These are phyloP conservation scores for Cantharis rustica DNA, from an alignment of 2,888 invertebrate species.

Conservation along the genomic window DNA sequence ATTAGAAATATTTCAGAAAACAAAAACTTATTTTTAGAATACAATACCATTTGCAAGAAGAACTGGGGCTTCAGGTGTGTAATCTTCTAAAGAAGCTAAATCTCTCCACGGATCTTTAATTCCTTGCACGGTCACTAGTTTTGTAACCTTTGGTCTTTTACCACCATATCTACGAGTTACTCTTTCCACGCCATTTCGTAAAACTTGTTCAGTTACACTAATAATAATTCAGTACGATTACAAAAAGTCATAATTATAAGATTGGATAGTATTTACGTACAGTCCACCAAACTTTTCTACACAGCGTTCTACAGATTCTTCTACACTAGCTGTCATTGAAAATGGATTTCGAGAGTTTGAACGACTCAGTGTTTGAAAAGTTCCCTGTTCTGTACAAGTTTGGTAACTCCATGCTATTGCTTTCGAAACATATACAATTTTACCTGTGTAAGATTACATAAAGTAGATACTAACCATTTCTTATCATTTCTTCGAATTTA, in stretches of 20 bases:
- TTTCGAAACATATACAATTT: too few relatives aligned
- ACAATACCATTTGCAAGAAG: background rate
- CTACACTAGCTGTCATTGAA: background rate
- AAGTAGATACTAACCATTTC: background rate
- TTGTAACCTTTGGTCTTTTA: conserved; percentile 4
- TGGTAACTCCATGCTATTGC: conserved; percentile 1
- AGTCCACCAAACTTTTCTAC: background rate
- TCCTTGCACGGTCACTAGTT: conserved; percentile 10
- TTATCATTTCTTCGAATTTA: background rate
- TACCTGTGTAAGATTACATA: too few relatives aligned
- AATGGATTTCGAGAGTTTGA: conserved; percentile 1
- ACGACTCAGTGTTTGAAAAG: conserved; percentile 3
- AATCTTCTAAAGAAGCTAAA: conserved; percentile 1
- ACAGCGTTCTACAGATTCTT: conserved; percentile 4
- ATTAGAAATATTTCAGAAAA: too few relatives aligned
- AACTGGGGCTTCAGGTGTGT: conserved; percentile 6
- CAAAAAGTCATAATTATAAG: background rate
- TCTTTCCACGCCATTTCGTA: background rate
- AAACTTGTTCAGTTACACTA: background rate
- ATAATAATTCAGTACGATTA: background rate
- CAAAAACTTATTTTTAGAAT: too few relatives aligned
- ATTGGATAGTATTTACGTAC: background rate
- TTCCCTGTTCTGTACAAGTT: conserved; percentile 4
- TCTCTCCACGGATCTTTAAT: conserved; percentile 9
- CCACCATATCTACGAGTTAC: background rate